These are phyloP conservation scores for Nomada ferruginata DNA, from an alignment of 2,888 invertebrate genomes.

Conservation along the genomic window DNA sequence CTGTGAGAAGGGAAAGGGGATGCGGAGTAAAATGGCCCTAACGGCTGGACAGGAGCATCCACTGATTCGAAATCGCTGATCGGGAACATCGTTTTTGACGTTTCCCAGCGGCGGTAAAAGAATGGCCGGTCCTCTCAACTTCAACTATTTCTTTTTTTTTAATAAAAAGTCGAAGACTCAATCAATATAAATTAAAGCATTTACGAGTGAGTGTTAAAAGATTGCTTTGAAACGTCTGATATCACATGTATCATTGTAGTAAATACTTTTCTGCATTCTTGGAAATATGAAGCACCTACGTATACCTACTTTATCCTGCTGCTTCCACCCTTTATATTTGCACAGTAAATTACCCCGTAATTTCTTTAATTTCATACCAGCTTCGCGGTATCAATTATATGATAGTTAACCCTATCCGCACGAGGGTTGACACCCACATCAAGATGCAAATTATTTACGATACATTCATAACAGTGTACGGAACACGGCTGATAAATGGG, in stretches of 20 bases:
- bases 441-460: constrained; percentile 19
- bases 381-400: not conserved
- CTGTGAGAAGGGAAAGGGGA: constrained; percentile 32
- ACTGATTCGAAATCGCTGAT: constrained; percentile 42
- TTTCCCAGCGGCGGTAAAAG: constrained; percentile 21
- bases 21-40: constrained; percentile 50
- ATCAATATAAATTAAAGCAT: too few species aligned
- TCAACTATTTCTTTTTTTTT: not conserved
- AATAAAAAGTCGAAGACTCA: too few species aligned
- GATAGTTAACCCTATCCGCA: not conserved
- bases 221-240: too few species aligned
- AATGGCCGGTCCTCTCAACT: not conserved
- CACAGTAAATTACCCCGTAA: too few species aligned
- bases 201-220: too few species aligned
- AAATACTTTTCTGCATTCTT: too few species aligned
- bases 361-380: not conserved
- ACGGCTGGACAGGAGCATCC: constrained; percentile 16
- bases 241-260: too few species aligned
- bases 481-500: constrained; percentile 5
- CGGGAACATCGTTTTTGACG: constrained; percentile 46
- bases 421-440: not conserved
- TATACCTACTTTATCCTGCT: too few species aligned
- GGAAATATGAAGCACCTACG: too few species aligned
- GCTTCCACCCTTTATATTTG: too few species aligned
- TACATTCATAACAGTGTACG: not conserved